Conservation (phyloP, 2,113 vertebrate genomes). For the Ornithorhynchus anatinus region DNA sequence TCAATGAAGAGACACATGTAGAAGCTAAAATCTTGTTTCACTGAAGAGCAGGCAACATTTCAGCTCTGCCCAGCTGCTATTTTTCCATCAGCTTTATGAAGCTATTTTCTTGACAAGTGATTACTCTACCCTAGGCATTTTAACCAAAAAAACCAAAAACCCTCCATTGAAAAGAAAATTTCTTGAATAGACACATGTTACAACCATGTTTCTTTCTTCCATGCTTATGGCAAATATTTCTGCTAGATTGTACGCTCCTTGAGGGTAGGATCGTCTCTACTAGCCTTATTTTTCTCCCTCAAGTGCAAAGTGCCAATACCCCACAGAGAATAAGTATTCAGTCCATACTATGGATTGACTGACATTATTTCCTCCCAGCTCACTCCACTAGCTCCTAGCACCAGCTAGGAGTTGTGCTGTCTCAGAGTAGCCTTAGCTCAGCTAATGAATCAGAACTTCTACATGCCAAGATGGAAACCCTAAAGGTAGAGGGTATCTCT, state of each 20-base stretch:
- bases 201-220: constrained; percentile 20
- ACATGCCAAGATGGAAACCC: too few species aligned
- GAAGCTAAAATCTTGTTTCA: not conserved
- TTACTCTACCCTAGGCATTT: constrained; percentile 29
- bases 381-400: not conserved
- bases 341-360: too few species aligned
- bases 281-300: too few species aligned
- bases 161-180: constrained; percentile 30
- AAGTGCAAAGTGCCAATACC: too few species aligned
- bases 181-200: constrained; percentile 11
- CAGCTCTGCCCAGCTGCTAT: not conserved
- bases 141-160: constrained; percentile 37
- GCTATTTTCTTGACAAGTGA: constrained; percentile 43
- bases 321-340: too few species aligned
- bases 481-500: too few species aligned
- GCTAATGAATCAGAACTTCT: too few species aligned
- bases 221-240: not conserved
- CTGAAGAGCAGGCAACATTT: not conserved
- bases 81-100: constrained; percentile 44
- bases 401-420: not conserved
- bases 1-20: not conserved
- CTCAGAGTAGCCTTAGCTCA: too few species aligned
- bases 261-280: too few species aligned
- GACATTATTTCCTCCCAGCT: too few species aligned
- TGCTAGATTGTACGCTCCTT: too few species aligned